Evolutionary conservation across 2,113 vertebrate species (phyloP), one percentile per base, ranked within the genome.

Genomic region (Mobula birostris): DNA sequence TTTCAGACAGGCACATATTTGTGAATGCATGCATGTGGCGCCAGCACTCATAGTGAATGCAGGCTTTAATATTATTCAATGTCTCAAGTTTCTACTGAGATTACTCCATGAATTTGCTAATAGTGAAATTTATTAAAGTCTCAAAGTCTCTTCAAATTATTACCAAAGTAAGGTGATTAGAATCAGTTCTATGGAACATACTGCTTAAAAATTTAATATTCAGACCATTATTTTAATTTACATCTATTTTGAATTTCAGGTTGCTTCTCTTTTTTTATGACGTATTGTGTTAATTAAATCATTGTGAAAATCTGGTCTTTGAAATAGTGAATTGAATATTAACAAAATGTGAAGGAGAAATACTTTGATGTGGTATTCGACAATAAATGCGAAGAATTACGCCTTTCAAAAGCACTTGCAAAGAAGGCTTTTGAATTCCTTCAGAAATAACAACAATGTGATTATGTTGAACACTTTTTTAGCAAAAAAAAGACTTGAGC

Each of bases 1-100:
- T 90, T 90, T 90, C 85, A 90, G 85, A 32, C 85, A 90, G 85
- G 85, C 85, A 66, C 85, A 68, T 90, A 90, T 66, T 90, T 90
- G 85, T 90, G 85, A 68, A 36, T 29, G 29, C 19, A 17, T 66
- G 85, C 29, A 66, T 32, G 61, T 90, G 85, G 85, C 61, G 2
- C 61, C 85, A 90, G 85, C 85, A 90, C 12, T 90, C 63, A 90
- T 32, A 90, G 61, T 90, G 32, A 68, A 66, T 68, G 58, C 61
- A 90, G 63, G 61, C 61, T 36, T 90, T 32, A 90, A 90, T 66
- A 19, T 66, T 90, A 90, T 66, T 90, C 61, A 90, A 12, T 90
- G 85, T 68, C 61, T 90, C 85, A 66, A 66, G n/a, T 68, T 66
- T 90, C 85, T 90, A 29, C n/a, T 68, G 29, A 63, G 63, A 17